phyloP scores from a whole-genome alignment of 30 jellyfish, hydroid and myxozoan species.

The Hydractinia echinata region DNA sequence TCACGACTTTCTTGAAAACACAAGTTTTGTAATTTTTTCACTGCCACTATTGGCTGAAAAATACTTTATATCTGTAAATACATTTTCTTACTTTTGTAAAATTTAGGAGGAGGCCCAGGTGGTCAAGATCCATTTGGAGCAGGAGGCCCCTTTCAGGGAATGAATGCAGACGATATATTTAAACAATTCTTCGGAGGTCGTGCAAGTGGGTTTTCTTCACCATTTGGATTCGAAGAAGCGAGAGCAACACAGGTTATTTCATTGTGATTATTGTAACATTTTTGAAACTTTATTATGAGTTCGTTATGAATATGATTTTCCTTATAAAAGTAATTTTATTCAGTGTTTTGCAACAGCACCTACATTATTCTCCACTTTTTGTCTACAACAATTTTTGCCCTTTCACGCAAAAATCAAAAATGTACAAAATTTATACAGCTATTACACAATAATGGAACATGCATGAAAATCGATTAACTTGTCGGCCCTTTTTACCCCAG shows the following conservation, averaged over 20 bases:
- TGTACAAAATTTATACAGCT: too few relatives aligned
- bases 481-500: too few relatives aligned
- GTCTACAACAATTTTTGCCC: too few relatives aligned
- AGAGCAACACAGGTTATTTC: slow-evolving; percentile 67
- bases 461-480: too few relatives aligned
- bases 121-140: slow-evolving; percentile 38
- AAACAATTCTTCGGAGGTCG: slow-evolving; percentile 88
- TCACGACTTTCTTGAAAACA: too few relatives aligned
- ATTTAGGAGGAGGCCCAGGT: background rate
- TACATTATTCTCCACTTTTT: background rate
- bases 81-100: too few relatives aligned
- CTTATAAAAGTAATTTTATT: background rate
- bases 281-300: background rate
- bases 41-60: too few relatives aligned
- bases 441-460: too few relatives aligned
- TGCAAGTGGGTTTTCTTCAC: slow-evolving; percentile 69
- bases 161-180: slow-evolving; percentile 92
- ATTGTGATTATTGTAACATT: background rate
- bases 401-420: too few relatives aligned
- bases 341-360: background rate
- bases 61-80: background rate
- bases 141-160: slow-evolving; percentile 61
- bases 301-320: background rate
- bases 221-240: slow-evolving; percentile 72
- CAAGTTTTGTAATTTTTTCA: too few relatives aligned